phyloP scores from a whole-genome alignment of 2,888 invertebrate species.

The Zootermopsis nevadensis region DNA sequence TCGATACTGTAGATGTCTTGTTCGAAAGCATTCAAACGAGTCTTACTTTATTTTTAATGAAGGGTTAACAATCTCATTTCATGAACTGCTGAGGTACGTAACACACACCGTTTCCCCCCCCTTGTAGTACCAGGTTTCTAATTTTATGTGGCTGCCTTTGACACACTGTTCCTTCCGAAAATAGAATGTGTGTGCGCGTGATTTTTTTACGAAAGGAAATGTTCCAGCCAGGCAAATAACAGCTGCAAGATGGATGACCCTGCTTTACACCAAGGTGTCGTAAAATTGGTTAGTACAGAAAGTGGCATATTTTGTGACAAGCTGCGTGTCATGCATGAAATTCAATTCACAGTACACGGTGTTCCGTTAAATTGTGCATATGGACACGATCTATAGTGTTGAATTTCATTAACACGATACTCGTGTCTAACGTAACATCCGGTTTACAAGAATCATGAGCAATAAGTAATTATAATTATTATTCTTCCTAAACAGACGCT shows the following conservation, averaged over 20 bases:
- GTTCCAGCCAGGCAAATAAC: neutral
- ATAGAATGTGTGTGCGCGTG: slow-evolving; percentile 18
- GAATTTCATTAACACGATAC: neutral
- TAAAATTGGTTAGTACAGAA: neutral
- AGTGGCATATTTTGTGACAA: neutral
- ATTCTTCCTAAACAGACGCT: neutral
- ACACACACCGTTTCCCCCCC: neutral
- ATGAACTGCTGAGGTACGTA: neutral
- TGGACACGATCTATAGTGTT: neutral
- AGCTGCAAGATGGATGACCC: too few relatives aligned
- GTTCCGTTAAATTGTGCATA: too few relatives aligned
- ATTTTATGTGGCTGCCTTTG: slow-evolving; percentile 29
- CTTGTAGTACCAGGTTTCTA: slow-evolving; percentile 27
- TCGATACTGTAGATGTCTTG: too few relatives aligned
- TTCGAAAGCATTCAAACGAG: too few relatives aligned
- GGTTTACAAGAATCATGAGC: slow-evolving; percentile 4
- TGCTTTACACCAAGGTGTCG: too few relatives aligned
- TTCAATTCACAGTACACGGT: neutral
- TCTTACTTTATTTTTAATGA: too few relatives aligned
- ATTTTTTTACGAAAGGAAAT: neutral
- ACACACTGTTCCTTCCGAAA: slow-evolving; percentile 18
- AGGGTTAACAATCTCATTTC: neutral
- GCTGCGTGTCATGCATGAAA: slow-evolving; percentile 6
- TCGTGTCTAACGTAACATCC: slow-evolving; percentile 18
- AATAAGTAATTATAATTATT: neutral